These are phyloP conservation scores for Dastarcus helophoroides DNA, from an alignment of 2,888 invertebrate genomes.

Conservation along the genomic window DNA sequence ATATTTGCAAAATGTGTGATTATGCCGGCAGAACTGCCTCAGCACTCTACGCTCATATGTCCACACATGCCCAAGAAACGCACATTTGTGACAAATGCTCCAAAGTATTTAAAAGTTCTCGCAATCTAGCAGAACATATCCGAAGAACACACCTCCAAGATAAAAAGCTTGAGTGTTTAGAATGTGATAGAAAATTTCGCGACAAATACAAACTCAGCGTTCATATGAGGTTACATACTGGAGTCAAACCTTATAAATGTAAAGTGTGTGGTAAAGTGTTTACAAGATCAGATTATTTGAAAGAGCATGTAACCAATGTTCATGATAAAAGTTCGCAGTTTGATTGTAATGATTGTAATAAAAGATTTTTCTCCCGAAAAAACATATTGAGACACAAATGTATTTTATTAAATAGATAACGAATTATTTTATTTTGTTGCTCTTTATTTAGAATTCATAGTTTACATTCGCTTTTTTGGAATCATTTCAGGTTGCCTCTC, in stretches of 20 bases:
- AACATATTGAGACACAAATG: conserved; percentile 25
- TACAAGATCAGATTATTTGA: conserved; percentile 25
- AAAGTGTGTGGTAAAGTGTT: conserved; percentile 24
- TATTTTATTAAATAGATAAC: too few species aligned
- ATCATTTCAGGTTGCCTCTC: too few species aligned
- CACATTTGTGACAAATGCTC: conserved; percentile 28
- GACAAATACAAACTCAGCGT: conserved; percentile 26
- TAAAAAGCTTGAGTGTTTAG: conserved; percentile 25
- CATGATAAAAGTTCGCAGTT: conserved; percentile 22
- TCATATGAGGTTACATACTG: conserved; percentile 26
- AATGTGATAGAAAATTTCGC: conserved; percentile 26
- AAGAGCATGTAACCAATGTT: conserved; percentile 24
- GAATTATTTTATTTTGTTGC: too few species aligned
- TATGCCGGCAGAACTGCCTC: conserved; percentile 28
- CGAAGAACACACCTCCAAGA: conserved; percentile 23
- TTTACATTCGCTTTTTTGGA: too few species aligned
- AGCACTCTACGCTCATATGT: conserved; percentile 27
- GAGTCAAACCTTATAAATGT: conserved; percentile 26
- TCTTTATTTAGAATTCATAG: too few species aligned
- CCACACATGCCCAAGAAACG: conserved; percentile 24
- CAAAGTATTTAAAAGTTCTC: conserved; percentile 26
- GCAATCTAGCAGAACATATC: conserved; percentile 26
- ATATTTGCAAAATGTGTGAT: conserved; percentile 24
- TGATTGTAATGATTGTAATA: conserved; percentile 23
- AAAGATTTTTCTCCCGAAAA: conserved; percentile 24